These are phyloP conservation scores for Harlomillsia oculata DNA, from an alignment of 1,140 invertebrate genomes.

Conservation along the genomic window DNA sequence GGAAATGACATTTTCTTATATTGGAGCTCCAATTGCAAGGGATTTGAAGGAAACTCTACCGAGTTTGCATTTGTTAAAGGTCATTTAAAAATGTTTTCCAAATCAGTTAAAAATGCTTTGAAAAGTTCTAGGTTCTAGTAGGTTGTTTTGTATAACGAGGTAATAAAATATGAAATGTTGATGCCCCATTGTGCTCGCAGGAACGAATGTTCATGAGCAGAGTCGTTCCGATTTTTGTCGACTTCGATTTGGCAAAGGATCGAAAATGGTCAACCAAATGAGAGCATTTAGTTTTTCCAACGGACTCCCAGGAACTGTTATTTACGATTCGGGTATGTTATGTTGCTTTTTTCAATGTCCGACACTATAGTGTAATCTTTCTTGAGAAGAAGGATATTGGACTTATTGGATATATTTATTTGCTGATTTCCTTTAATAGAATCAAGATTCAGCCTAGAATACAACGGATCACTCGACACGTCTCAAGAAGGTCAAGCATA, in stretches of 20 bases:
- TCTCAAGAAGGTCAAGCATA: conserved; percentile 42
- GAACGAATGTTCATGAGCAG: conserved; percentile 52
- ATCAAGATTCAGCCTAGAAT: conserved; percentile 39
- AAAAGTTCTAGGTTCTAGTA: not conserved
- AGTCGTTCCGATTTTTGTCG: conserved; percentile 59
- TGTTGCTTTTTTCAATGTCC: not conserved
- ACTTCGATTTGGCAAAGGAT: conserved; percentile 55
- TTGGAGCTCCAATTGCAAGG: conserved; percentile 58
- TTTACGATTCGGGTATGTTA: conserved; percentile 55
- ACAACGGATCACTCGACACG: conserved; percentile 41
- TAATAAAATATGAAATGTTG: not conserved
- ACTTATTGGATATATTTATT: not conserved
- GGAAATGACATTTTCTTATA: conserved; percentile 66
- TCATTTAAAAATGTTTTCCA: conserved; percentile 26
- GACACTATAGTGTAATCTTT: no score
- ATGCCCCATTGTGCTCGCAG: conserved; percentile 38
- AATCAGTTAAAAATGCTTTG: not conserved
- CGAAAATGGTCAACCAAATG: conserved; percentile 52
- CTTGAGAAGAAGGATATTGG: not conserved
- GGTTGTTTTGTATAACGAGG: not conserved
- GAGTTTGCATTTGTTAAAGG: conserved; percentile 43
- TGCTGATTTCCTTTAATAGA: conserved; percentile 36
- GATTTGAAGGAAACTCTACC: conserved; percentile 42
- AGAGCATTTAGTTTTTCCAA: conserved; percentile 59
- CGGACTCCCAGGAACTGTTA: conserved; percentile 54